Evolutionary conservation across 2,113 vertebrate genomes (phyloP).

Genomic region (Chelonoidis abingdonii): DNA sequence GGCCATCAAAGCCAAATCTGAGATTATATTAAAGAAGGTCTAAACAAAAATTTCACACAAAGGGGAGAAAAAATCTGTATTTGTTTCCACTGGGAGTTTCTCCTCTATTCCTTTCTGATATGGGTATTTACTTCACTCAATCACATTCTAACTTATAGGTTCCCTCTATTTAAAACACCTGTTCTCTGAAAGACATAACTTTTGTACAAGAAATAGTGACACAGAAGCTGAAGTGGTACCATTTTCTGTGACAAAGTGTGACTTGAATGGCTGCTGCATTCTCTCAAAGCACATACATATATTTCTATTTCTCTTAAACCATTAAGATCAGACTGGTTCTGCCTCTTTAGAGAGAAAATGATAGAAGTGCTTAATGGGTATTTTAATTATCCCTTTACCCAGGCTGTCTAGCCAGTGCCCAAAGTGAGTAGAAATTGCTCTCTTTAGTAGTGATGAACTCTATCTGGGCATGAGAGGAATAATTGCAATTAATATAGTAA

Average conservation of each 20-base stretch:
- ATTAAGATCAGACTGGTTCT: background rate
- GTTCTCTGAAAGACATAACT: no score
- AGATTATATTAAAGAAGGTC: background rate
- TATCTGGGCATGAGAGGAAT: fast-evolving
- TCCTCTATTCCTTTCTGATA: background rate
- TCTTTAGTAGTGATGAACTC: background rate
- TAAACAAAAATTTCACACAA: slow-evolving; percentile 6
- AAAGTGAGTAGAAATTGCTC: background rate
- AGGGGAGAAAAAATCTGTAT: background rate
- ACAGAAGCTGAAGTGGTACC: background rate
- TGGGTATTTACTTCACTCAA: background rate
- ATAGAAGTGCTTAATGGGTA: background rate
- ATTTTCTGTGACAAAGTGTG: background rate
- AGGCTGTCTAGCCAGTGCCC: background rate
- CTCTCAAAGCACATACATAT: background rate
- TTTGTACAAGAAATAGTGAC: background rate
- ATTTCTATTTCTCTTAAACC: background rate
- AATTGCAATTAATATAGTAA: background rate
- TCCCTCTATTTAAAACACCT: no score
- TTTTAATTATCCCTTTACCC: background rate
- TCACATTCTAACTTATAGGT: background rate
- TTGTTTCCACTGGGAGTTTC: background rate
- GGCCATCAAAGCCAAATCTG: slow-evolving; percentile 22
- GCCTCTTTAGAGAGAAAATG: background rate
- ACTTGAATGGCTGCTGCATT: background rate